Conservation (phyloP, 2,888 invertebrate genomes). For the Mesochorus sp. region DNA sequence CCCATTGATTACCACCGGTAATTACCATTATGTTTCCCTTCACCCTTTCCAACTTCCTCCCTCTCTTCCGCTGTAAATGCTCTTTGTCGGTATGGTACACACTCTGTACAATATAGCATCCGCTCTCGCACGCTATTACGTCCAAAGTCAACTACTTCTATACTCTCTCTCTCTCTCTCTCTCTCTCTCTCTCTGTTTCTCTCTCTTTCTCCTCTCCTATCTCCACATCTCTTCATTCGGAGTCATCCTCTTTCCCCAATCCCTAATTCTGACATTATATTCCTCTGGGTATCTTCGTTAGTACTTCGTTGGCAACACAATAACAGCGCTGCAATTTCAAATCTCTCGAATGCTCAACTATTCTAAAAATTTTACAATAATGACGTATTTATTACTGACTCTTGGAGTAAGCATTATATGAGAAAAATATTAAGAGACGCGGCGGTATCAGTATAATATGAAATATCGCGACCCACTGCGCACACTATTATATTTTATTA, state of each 20-base stretch:
- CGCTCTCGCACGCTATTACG: conserved; percentile 41
- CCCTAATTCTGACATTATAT: neutral
- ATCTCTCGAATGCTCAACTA: conserved; percentile 33
- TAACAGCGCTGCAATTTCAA: conserved; percentile 30
- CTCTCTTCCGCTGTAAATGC: conserved; percentile 20
- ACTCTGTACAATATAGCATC: conserved; percentile 40
- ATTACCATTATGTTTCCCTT: conserved; percentile 72
- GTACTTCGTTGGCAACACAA: conserved; percentile 1
- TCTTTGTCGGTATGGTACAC: conserved; percentile 36
- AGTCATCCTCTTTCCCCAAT: conserved; percentile 1
- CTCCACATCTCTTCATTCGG: neutral
- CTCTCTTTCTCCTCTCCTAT: neutral
- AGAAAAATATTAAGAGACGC: no score
- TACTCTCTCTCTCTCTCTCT: conserved; percentile 13
- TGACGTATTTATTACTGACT: no score
- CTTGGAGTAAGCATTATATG: no score
- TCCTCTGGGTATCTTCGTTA: neutral
- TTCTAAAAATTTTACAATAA: no score
- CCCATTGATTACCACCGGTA: conserved; percentile 78
- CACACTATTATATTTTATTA: no score
- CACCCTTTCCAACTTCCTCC: conserved; percentile 52
- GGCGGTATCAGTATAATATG: no score
- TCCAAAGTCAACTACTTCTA: conserved; percentile 65
- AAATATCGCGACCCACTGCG: no score
- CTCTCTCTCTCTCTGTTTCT: no score